A percentile compares a stretch with the other conserved stretches of the same genome.
These are phyloP conservation scores for Protobothrops flavoviridis DNA, from an alignment of 2,113 vertebrate species.

Conservation along the genomic window DNA sequence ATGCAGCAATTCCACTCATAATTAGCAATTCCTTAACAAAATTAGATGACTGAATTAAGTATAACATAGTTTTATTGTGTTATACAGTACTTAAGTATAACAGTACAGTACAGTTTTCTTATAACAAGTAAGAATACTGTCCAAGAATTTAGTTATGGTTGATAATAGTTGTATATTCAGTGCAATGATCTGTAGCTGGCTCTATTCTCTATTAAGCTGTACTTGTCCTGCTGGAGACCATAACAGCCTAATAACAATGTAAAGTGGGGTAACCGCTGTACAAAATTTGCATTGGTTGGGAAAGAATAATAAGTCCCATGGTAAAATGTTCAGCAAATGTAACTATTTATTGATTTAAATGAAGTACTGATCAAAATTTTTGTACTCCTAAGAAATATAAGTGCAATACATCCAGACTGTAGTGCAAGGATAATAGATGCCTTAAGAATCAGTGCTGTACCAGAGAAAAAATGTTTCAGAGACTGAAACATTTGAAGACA, in stretches of 20 bases:
- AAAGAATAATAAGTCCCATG: slow-evolving; percentile 26
- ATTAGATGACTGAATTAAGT: background rate
- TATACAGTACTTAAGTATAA: background rate
- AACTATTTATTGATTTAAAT: background rate
- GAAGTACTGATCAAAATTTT: background rate
- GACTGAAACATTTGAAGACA: background rate
- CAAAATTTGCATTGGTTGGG: background rate
- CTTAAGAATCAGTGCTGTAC: background rate
- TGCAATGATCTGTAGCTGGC: slow-evolving; percentile 10
- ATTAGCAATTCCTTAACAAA: background rate
- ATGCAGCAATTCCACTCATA: slow-evolving; percentile 6
- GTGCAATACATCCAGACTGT: background rate
- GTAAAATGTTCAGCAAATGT: slow-evolving; percentile 31
- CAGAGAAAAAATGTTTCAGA: background rate
- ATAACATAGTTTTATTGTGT: background rate
- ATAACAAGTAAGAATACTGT: background rate
- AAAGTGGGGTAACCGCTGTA: background rate
- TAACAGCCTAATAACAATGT: background rate
- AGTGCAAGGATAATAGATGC: background rate
- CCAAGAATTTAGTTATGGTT: background rate
- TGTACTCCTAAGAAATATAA: background rate
- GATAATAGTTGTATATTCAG: background rate
- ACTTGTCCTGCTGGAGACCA: slow-evolving; percentile 19
- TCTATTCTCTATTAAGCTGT: background rate
- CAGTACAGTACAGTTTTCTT: background rate